Base-by-base conservation (phyloP, 2,888 invertebrate genomes). In the Macrophya annulata region DNA sequence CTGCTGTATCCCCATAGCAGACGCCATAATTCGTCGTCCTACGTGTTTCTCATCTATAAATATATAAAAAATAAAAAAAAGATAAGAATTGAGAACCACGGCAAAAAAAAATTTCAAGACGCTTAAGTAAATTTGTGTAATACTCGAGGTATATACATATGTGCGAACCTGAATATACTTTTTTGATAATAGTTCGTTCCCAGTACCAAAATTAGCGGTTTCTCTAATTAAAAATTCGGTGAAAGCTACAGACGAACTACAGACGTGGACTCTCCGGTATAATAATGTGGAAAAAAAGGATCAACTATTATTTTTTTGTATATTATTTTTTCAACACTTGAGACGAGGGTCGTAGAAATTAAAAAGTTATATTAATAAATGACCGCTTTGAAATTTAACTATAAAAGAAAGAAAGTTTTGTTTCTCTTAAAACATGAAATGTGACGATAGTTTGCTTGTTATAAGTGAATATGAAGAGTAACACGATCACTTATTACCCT, bases 1-100 rank as follows among this genome's bases (percentile, higher is more conserved):
- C 87, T 92, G 92, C 88, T 92, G 91, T 88, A 93, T 88, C 81
- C 92, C 93, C 92, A 93, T 92, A 87, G 90, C 90, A 72, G 90
- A 89, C 83, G 89, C 88, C 92, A 92, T 92, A 85, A 85, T 71
- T 48, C 3, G 31, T 45, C 21, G 21, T 45, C 37, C 81, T 85
- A 85, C 77, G 79, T 85, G 17, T 31, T 62, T 83, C 83, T 88
- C 90, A 90, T 92, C 92, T 92, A 87, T 5, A 86, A 88, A 45
- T 86, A 79, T 25, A 55, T 10, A 45, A 55, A 31, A 5, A 76
- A 17, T 1, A 1, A 76, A 45, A 76, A 45, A 0, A 21, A 15
- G 4, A n/a, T 79, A n/a, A 55, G 21, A 37, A n/a, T 79, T 25
- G 12, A 0, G 12, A 25, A 12, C 21, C 0, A 12, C 2, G 1